Evolutionary conservation across 2,113 vertebrate species (phyloP), one percentile per base, ranked within the genome.

Genomic region (Colaptes auratus): DNA sequence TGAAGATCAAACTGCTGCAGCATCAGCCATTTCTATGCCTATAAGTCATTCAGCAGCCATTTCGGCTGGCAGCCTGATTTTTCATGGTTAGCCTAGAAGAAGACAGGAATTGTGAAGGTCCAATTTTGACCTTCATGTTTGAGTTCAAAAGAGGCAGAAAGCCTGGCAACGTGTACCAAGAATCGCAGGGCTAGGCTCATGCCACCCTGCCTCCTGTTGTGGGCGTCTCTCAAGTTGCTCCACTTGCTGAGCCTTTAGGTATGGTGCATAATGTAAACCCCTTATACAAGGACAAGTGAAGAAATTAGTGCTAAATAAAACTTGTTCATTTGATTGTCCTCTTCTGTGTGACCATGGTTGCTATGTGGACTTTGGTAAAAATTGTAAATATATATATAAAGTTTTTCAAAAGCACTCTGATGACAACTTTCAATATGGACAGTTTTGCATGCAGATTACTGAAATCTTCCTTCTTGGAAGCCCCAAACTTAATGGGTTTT

Each of bases 1-100:
- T 79, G 74, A 63, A 82, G 88, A 81, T 92, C 83, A 44, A 89
- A 31, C 78, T 69, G 16, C 53, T 95, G 86, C 86, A 82, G 78
- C 78, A 52, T 94, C 86, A 93, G 82, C 87, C 35, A 1, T 87
- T 95, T 82, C 78, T 89, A 0, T 50, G 59, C 46, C 86, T 6
- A 0, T 82, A 70, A 82, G 74, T 93, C 81, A 76, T 56, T 90
- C 77, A 55, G 77, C 82, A 92, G 52, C 89, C 42, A 1, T 92
- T 92, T 76, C 71, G 39, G 17, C 1, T 48, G 64, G 74, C 84
- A 85, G 15, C 31, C 84, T 76, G 92, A 85, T 82, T 91, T 95
- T 80, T 73, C 69, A 48, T 33, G 28, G 66, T 66, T 87, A 71
- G 20, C 27, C 46, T 89, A 33, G 64, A 73, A 63, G 19, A 55